Conservation (phyloP, 2,113 vertebrate species). For the Alaudala cheleensis region DNA sequence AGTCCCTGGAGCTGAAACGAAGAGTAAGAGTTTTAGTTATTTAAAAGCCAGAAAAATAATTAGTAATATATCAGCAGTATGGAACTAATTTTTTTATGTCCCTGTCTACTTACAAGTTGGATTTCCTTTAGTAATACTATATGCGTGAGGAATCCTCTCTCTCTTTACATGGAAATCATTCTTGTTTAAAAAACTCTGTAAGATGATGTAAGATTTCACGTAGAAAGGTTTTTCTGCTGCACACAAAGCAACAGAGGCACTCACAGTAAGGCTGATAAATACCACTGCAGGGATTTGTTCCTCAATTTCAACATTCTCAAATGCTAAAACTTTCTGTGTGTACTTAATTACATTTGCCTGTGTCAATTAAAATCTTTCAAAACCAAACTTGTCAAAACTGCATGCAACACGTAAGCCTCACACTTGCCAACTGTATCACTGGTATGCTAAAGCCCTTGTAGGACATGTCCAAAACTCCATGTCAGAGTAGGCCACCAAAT, state of each 20-base stretch:
- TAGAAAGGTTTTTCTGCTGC: background rate
- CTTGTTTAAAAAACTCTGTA: background rate
- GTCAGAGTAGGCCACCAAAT: background rate
- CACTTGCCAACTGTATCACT: background rate
- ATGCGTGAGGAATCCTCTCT: background rate
- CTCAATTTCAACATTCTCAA: background rate
- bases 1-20: conserved; percentile 90
- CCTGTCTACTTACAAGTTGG: background rate
- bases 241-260: background rate
- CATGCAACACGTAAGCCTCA: background rate
- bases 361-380: background rate
- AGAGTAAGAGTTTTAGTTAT: conserved; percentile 56
- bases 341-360: background rate
- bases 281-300: background rate
- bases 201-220: background rate
- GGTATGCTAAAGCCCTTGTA: background rate
- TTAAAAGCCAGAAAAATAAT: conserved; percentile 42
- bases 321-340: background rate
- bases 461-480: background rate
- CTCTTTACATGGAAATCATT: background rate
- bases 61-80: background rate
- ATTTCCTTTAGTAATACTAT: background rate
- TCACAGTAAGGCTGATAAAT: background rate
- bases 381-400: background rate
- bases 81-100: conserved; percentile 10